Conservation (phyloP, 2,113 vertebrate genomes). For the Aphyosemion australe region DNA sequence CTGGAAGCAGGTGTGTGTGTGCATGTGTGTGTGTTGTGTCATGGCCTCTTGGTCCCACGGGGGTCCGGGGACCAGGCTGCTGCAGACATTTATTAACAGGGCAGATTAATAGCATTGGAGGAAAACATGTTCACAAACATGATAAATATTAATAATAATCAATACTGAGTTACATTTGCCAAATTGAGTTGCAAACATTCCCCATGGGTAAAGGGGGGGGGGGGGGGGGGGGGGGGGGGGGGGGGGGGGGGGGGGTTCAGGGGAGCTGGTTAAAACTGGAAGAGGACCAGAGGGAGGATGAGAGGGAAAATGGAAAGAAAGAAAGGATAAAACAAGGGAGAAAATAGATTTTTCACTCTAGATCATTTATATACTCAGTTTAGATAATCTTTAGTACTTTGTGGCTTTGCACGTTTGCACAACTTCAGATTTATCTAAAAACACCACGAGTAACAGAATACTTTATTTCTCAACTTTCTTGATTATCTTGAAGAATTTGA, state of each 20-base stretch:
- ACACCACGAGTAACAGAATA: no score
- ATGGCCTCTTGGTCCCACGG: slow-evolving; percentile 83
- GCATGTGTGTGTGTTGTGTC: slow-evolving; percentile 11
- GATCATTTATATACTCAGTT: no score
- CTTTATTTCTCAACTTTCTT: no score
- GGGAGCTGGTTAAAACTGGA: slow-evolving; percentile 14
- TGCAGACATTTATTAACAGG: slow-evolving; percentile 85
- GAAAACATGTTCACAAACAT: slow-evolving; percentile 86
- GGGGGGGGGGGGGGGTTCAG: background rate
- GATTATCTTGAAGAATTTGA: no score
- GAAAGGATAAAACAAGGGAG: background rate
- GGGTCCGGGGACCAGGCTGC: slow-evolving; percentile 68
- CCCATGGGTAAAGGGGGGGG: slow-evolving; percentile 62
- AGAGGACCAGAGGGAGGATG: background rate
- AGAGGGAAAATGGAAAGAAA: background rate
- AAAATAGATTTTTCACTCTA: no score
- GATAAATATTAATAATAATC: slow-evolving; percentile 96
- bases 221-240: background rate
- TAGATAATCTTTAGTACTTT: no score
- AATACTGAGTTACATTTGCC: slow-evolving; percentile 85
- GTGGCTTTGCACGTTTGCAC: no score
- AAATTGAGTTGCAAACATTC: slow-evolving; percentile 81
- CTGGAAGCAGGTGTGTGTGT: slow-evolving; percentile 50
- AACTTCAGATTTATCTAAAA: no score
- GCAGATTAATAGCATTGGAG: slow-evolving; percentile 88